Base-by-base conservation (phyloP, 2,888 invertebrate genomes). In the Heliconius charithonia region DNA sequence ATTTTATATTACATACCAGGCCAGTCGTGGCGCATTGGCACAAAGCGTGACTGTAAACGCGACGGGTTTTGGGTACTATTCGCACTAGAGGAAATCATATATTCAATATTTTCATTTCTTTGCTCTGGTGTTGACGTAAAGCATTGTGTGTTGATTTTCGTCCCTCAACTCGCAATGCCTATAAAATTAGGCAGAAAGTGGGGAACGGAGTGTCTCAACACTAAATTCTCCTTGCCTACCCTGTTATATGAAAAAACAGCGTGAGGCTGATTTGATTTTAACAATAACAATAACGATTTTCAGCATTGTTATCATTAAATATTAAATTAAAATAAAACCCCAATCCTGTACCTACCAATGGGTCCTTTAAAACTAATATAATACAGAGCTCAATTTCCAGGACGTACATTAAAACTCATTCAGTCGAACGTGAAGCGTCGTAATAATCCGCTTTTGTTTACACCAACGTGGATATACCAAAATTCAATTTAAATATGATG, bases 401-500 rank as follows among this genome's bases (percentile, higher is more conserved):
- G 87, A 88, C 86, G 86, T 88, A 86, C 85, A 88, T 89, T 87
- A 86, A 86, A 84, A 86, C 84, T 86, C 83, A 83, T 82, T 84
- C 85, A 85, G 85, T 85, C 81, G 84, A 84, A 86, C 84, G 83
- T 84, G 84, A 87, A 83, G 85, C 84, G 82, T 86, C 76, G 86
- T 89, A 88, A 88, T 90, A 90, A 89, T 89, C 90, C 86, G 84
- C 85, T 87, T 87, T 88, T 92, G 92, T 92, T 91, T 92, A 89
- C 88, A 83, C 87, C 86, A 85, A 89, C 90, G 86, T 88, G 89
- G 91, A 85, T 90, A 89, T 88, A 88, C 87, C 88, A 85, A 92
- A 93, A 92, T 94, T 93, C 91, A 94, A 94, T 94, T 94, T 93
- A 92, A 94, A 94, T 93, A 94, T 93, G 92, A 93, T 91, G 91